A percentile compares a stretch with the other conserved stretches of the same genome.
These are phyloP conservation scores for Myrmophylax atrothorax DNA, from an alignment of 2,113 vertebrate species.

Conservation along the genomic window DNA sequence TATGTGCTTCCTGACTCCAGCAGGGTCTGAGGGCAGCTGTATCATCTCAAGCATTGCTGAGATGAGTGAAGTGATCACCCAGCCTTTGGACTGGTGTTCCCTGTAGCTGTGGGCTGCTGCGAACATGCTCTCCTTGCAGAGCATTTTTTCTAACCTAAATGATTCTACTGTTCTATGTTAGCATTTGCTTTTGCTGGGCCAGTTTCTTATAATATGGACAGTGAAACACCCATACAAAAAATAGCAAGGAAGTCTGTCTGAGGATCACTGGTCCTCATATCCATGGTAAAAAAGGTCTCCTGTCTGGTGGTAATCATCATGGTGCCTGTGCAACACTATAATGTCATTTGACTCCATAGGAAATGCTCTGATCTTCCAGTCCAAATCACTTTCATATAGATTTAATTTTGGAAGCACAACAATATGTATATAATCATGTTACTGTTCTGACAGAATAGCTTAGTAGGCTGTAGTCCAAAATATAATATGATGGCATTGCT, in stretches of 20 bases:
- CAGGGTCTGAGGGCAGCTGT: neutral
- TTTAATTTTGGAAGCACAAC: neutral
- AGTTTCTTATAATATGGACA: neutral
- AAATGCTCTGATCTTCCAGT: neutral
- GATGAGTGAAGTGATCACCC: neutral
- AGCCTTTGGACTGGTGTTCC: neutral
- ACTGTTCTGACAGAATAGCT: neutral
- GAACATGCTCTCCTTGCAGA: accelerated
- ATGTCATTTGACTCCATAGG: neutral
- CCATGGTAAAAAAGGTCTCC: neutral
- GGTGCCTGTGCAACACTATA: neutral
- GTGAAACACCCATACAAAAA: neutral
- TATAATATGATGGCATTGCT: neutral
- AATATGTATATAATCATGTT: neutral
- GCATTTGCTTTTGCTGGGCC: neutral
- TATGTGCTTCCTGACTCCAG: accelerated
- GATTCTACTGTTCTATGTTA: neutral
- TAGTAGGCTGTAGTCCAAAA: neutral
- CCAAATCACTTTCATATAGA: neutral
- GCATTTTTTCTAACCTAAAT: neutral
- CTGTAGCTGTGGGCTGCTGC: neutral
- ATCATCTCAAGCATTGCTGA: neutral
- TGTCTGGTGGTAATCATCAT: neutral
- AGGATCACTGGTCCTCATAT: neutral
- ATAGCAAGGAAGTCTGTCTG: neutral